Evolutionary conservation across 2,797 vertebrate genomes (phyloP).

Genomic region (Sphenopsis melanotis): DNA sequence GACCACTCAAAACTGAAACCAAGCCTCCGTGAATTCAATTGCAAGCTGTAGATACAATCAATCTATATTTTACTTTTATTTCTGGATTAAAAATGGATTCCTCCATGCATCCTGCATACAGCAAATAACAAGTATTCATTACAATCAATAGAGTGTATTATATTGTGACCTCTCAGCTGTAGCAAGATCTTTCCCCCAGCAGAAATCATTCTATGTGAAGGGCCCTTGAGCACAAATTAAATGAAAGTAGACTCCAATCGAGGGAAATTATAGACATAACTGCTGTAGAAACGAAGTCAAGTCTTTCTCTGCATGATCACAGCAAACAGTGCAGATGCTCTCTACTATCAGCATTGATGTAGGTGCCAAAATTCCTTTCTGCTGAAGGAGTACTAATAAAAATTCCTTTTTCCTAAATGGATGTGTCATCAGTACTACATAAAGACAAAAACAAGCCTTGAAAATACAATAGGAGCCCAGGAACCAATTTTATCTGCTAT

Average conservation of each 20-base stretch:
- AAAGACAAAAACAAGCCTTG: constrained; percentile 37
- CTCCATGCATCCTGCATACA: constrained; percentile 1
- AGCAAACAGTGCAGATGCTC: constrained; percentile 49
- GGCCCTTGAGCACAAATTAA: constrained; percentile 76
- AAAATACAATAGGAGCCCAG: background rate
- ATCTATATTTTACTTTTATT: background rate
- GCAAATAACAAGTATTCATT: constrained; percentile 50
- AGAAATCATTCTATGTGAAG: constrained; percentile 69
- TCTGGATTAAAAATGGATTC: constrained; percentile 3
- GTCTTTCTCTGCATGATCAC: constrained; percentile 57
- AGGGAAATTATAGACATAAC: constrained; percentile 71
- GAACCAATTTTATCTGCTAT: background rate
- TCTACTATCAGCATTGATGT: constrained; percentile 35
- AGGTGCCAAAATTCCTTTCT: constrained; percentile 56
- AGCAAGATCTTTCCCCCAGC: constrained; percentile 68
- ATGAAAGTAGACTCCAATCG: constrained; percentile 71
- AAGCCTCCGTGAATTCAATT: background rate
- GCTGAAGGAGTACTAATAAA: constrained; percentile 65
- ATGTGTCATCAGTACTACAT: constrained; percentile 42
- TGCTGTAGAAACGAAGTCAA: constrained; percentile 60
- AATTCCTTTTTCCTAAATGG: constrained; percentile 58
- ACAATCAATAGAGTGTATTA: constrained; percentile 54
- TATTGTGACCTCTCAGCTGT: constrained; percentile 63
- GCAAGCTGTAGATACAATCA: background rate
- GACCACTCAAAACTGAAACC: background rate